phyloP scores from a whole-genome alignment of 2,797 vertebrate species.

The Notamacropus eugenii region DNA sequence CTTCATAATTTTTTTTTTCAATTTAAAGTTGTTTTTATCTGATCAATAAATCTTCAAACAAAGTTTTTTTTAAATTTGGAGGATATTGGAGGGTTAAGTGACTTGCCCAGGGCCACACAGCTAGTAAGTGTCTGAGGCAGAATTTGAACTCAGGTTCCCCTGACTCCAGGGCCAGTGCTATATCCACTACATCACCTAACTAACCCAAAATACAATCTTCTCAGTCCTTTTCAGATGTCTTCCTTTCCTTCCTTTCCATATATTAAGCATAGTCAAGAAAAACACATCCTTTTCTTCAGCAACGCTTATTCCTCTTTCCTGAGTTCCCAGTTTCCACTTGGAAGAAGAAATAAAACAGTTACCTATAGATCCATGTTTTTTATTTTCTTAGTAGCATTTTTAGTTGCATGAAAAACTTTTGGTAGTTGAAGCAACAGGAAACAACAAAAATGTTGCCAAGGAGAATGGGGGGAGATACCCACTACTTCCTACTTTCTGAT shows the following conservation, averaged over 20 bases:
- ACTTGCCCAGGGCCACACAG: background rate
- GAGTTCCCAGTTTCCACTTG: background rate
- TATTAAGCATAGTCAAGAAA: background rate
- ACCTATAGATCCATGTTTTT: background rate
- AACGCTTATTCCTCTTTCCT: background rate
- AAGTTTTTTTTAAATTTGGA: too few relatives aligned
- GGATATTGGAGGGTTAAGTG: too few relatives aligned
- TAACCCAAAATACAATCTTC: background rate
- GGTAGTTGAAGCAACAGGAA: background rate
- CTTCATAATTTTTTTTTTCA: background rate
- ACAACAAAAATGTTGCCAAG: background rate
- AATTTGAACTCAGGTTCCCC: background rate
- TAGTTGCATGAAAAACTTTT: background rate
- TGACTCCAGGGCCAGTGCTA: background rate
- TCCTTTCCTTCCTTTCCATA: background rate
- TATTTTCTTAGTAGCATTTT: background rate
- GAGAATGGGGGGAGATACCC: background rate
- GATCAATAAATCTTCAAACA: background rate
- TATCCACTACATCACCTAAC: background rate
- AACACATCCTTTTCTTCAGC: background rate
- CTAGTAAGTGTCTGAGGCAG: background rate
- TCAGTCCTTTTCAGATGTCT: background rate
- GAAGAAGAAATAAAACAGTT: background rate
- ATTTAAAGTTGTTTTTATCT: background rate
- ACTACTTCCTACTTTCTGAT: background rate